Evolutionary conservation across 2,113 vertebrate species (phyloP), one percentile per base, ranked within the genome.

Genomic region (Silurus glanis): DNA sequence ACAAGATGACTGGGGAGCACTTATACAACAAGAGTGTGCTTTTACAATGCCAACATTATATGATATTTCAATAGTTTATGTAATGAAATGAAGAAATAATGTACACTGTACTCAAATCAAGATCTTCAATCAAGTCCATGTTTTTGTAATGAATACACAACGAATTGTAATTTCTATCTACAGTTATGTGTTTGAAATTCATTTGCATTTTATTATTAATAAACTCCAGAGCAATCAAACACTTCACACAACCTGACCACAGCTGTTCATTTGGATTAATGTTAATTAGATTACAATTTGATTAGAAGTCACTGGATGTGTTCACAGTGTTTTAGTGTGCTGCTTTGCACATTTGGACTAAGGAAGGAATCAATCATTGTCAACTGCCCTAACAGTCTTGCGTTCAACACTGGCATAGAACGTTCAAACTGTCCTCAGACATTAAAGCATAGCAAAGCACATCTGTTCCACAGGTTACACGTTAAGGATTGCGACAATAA

Each of bases 391-490:
- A 58, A 71, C 56, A 61, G 78, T 80, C 47, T 28, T 69, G 62
- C 67, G 47, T 67, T 80, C 25, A 21, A 80, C 8, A 12, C 78
- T 80, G 56, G 78, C 78, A 80, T 61, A 80, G 78, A 61, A 28
- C 37, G 13, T 80, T 58, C 53, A 72, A 58, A 58, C 51, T 23
- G 82, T 71, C 55, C 25, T 56, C 53, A 83, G n/a, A 67, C 49
- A 55, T 66, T 28, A 83, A 69, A 72, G 66, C 25, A 58, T 56
- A 55, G 51, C 66, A 58, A 83, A 71, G 25, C 66, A 71, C 58
- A 83, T 83, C 67, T 71, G 49, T 56, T 83, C 17, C 28, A 56
- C 64, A 71, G 66, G 82, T 83, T 71, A 56, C 51, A 83, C 66
- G 58, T 83, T 28, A 71, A 83, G 53, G 66, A 45, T 58, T 37